Conservation (phyloP, 2,113 vertebrate genomes). For the Nothobranchius kuhntae region DNA sequence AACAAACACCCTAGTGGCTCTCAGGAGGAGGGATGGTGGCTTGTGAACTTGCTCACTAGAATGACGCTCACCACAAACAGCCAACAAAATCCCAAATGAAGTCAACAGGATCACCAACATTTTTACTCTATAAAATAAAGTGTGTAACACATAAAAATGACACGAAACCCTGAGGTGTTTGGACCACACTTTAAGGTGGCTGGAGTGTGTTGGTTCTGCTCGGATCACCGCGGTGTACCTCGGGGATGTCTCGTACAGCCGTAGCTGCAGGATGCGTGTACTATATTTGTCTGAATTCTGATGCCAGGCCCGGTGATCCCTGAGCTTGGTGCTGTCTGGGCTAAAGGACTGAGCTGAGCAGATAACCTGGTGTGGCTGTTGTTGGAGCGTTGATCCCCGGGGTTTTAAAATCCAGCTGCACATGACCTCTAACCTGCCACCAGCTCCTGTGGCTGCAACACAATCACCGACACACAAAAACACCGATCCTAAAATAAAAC, state of each 20-base stretch:
- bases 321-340: slow-evolving; percentile 28
- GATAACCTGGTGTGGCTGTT: slow-evolving; percentile 20
- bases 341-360: slow-evolving; percentile 31
- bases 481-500: background rate
- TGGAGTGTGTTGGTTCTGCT: too few species aligned
- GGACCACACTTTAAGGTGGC: too few species aligned
- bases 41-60: too few species aligned
- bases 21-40: too few species aligned
- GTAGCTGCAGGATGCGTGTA: slow-evolving; percentile 25
- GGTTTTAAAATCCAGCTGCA: slow-evolving; percentile 33
- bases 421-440: slow-evolving; percentile 43
- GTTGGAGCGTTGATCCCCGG: slow-evolving; percentile 38
- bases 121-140: too few species aligned
- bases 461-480: background rate
- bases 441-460: slow-evolving; percentile 12
- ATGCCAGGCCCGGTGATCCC: slow-evolving; percentile 36
- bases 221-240: slow-evolving; percentile 17
- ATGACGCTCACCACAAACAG: too few species aligned
- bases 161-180: too few species aligned
- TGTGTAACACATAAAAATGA: too few species aligned
- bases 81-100: too few species aligned
- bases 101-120: too few species aligned
- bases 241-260: slow-evolving; percentile 19
- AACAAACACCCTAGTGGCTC: too few species aligned
- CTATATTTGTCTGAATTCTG: slow-evolving; percentile 17